Percentiles rank a stretch among this genome's conserved stretches.
These are phyloP conservation scores for Schizopygopsis malacanthus DNA, from an alignment of 2,797 vertebrate species.

Conservation along the genomic window DNA sequence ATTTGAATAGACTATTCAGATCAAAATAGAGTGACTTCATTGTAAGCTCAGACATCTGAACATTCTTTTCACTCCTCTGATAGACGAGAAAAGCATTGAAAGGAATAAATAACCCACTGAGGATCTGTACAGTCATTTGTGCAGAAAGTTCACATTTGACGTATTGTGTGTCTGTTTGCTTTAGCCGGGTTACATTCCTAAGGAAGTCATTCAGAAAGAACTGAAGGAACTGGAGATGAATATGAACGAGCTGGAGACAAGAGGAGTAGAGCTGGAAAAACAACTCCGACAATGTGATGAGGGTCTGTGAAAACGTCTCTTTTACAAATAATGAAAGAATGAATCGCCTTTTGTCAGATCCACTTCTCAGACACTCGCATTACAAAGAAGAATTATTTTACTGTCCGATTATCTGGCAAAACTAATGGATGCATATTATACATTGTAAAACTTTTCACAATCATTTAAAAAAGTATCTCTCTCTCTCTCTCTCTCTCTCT, in stretches of 20 bases:
- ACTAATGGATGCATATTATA: background rate
- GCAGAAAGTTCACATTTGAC: background rate
- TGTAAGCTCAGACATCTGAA: background rate
- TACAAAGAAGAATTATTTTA: background rate
- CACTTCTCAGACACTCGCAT: background rate
- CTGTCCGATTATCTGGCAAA: background rate
- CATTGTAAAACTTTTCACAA: background rate
- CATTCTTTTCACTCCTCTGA: background rate
- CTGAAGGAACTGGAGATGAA: constrained; percentile 83
- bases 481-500: no score
- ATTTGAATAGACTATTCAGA: constrained; percentile 5
- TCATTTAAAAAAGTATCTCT: background rate
- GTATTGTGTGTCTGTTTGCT: constrained; percentile 56
- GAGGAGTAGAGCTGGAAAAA: constrained; percentile 88
- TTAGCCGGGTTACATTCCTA: constrained; percentile 81
- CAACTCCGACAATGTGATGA: constrained; percentile 73
- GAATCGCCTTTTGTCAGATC: background rate
- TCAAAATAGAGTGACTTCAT: constrained; percentile 28
- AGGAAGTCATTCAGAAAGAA: constrained; percentile 83
- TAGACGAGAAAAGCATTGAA: background rate
- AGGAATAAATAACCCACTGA: background rate
- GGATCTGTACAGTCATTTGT: background rate
- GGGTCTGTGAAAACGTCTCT: constrained; percentile 27
- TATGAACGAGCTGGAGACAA: constrained; percentile 83
- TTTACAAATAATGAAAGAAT: background rate